These are phyloP conservation scores for Lithobius niger DNA, from an alignment of 1,140 invertebrate genomes.

Conservation along the genomic window DNA sequence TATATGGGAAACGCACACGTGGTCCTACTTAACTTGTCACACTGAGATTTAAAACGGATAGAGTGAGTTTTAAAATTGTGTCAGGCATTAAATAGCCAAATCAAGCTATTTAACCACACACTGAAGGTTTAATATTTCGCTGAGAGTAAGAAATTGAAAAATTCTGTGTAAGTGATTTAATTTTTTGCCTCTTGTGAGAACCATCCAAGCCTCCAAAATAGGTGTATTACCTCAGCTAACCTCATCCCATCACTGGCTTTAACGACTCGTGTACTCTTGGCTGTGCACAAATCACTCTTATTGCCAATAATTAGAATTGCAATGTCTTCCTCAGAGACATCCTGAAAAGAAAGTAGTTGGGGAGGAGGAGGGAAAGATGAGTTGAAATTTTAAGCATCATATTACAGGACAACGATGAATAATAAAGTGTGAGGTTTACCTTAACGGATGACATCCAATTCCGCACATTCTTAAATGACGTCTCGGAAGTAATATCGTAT, in stretches of 20 bases:
- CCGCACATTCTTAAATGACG: constrained; percentile 38
- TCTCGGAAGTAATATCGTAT: constrained; percentile 42
- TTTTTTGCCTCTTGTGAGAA: too few species aligned
- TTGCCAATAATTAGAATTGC: constrained; percentile 38
- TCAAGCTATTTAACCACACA: too few species aligned
- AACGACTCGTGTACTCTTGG: constrained; percentile 26
- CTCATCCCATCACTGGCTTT: constrained; percentile 30
- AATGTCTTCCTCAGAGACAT: constrained; percentile 32
- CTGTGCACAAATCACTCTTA: constrained; percentile 34
- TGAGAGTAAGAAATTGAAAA: too few species aligned
- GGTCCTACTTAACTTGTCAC: too few species aligned
- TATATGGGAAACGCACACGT: too few species aligned
- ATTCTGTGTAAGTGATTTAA: too few species aligned
- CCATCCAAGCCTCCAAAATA: too few species aligned
- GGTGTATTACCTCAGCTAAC: constrained; percentile 32
- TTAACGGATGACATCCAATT: constrained; percentile 40
- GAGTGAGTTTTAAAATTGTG: too few species aligned
- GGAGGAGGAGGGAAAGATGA: too few species aligned
- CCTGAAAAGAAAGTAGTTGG: constrained; percentile 17
- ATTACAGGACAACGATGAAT: neutral
- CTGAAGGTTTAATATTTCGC: too few species aligned
- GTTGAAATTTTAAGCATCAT: neutral
- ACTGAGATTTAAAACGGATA: too few species aligned
- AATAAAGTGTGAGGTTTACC: constrained; percentile 23
- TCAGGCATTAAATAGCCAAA: too few species aligned